Base-by-base conservation (phyloP, 2,113 vertebrate genomes). In the Epinephelus fuscoguttatus region DNA sequence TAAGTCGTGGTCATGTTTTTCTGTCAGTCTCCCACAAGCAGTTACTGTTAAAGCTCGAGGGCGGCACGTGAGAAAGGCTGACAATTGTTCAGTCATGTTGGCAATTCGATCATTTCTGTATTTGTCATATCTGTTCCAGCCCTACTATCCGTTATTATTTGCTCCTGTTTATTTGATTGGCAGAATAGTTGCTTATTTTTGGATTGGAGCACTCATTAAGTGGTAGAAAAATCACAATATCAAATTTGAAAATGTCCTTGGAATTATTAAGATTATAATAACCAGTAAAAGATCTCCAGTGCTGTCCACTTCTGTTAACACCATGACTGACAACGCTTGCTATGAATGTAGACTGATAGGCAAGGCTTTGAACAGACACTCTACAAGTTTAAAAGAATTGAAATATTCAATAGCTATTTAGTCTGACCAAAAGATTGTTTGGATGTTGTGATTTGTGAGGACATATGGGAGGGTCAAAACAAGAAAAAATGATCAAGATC, bases 1-100 rank as follows among this genome's bases (percentile, higher is more conserved):
- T 90, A 53, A 53, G 68, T 71, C 18, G 71, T 72, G 78, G 70
- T 80, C 75, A 60, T 75, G 50, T 59, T 59, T 69, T 76, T 82
- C 33, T 75, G 50, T 66, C 40, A 59, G 49, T 80, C 78, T 86
- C 64, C 70, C 62, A 88, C 14, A 23, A 27, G 18, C 50, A 60
- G 30, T 72, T 52, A 23, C 55, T 70, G 72, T 23, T 64, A 45
- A 70, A 75, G 33, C 40, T n/a, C 1, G 0, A 30, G 21, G 37
- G 25, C 37, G 40, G 56, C 18, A 17, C 0, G 4, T 70, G 37
- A 68, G 62, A 53, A 27, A 70, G 72, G 64, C 45, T 18, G 25
- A 79, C 12, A 49, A 25, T n/a, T 80, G 25, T 13, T n/a, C 25
- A 19, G 23, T 47, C 18, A 50, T 70, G 13, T 80, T 55, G n/a